Conservation (phyloP, 2,888 invertebrate genomes). For the Ornithoptera alexandrae region DNA sequence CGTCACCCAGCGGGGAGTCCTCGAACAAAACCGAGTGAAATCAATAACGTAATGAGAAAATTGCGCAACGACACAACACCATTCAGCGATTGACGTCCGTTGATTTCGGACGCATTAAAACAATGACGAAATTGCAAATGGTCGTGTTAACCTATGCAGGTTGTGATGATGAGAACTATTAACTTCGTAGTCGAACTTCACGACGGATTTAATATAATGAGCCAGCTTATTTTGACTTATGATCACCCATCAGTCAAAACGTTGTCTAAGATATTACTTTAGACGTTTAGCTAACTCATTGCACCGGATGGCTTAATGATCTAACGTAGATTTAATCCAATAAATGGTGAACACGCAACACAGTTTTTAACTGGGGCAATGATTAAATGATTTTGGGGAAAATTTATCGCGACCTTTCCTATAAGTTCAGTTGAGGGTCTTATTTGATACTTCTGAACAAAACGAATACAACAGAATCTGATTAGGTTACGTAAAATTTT, state of each 20-base stretch:
- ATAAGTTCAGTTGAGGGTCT: not conserved
- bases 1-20: conserved; percentile 58
- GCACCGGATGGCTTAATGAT: conserved; percentile 17
- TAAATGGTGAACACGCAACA: conserved; percentile 13
- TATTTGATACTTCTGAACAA: too few species aligned
- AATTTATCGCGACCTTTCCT: not conserved
- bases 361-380: not conserved
- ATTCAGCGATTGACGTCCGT: conserved; percentile 48
- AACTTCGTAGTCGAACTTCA: conserved; percentile 5
- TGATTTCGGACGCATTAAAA: conserved; percentile 44
- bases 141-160: conserved; percentile 18
- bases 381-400: not conserved
- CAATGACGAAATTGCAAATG: conserved; percentile 39
- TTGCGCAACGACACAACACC: conserved; percentile 61
- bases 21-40: conserved; percentile 67
- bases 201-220: conserved; percentile 21
- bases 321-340: conserved; percentile 11
- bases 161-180: conserved; percentile 24
- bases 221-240: conserved; percentile 23
- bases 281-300: conserved; percentile 16
- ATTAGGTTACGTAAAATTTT: not conserved
- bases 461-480: not conserved
- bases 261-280: conserved; percentile 8
- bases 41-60: conserved; percentile 75
- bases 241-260: conserved; percentile 24